phyloP scores from a whole-genome alignment of 2,797 vertebrate genomes.

The Tragopan temminckii region DNA sequence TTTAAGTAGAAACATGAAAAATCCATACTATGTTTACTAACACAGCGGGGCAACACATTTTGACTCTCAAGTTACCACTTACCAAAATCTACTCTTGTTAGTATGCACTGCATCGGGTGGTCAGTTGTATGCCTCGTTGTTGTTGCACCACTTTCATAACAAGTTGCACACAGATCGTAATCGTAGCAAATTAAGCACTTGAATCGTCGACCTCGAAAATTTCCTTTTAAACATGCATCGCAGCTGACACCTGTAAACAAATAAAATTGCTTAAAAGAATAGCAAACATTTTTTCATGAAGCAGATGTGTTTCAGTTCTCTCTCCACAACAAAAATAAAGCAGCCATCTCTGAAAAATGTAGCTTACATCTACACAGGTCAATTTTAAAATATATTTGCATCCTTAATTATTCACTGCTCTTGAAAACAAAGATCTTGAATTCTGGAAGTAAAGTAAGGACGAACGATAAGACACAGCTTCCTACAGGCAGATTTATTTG shows the following conservation, averaged over 20 bases:
- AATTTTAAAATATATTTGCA: background rate
- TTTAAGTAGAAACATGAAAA: background rate
- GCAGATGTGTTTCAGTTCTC: background rate
- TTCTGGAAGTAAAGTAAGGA: background rate
- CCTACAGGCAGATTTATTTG: background rate
- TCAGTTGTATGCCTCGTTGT: constrained; percentile 98
- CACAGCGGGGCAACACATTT: background rate
- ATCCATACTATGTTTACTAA: background rate
- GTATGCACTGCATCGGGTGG: constrained; percentile 99
- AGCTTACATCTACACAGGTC: background rate
- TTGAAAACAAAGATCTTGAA: background rate
- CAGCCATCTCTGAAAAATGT: background rate
- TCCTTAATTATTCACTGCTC: background rate
- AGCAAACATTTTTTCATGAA: background rate
- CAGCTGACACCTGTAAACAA: constrained; percentile 96
- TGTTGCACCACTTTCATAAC: constrained; percentile 99
- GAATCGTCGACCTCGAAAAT: constrained; percentile 96
- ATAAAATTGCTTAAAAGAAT: constrained; percentile 33
- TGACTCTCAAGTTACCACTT: constrained; percentile 68
- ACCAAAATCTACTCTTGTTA: constrained; percentile 99
- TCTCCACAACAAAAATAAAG: background rate
- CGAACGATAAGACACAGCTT: fast-evolving
- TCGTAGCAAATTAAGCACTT: constrained; percentile 99
- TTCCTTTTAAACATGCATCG: constrained; percentile 99
- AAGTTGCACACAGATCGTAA: constrained; percentile 98